phyloP scores from a whole-genome alignment of 1,140 invertebrate species.

The Agrypnia vestita region DNA sequence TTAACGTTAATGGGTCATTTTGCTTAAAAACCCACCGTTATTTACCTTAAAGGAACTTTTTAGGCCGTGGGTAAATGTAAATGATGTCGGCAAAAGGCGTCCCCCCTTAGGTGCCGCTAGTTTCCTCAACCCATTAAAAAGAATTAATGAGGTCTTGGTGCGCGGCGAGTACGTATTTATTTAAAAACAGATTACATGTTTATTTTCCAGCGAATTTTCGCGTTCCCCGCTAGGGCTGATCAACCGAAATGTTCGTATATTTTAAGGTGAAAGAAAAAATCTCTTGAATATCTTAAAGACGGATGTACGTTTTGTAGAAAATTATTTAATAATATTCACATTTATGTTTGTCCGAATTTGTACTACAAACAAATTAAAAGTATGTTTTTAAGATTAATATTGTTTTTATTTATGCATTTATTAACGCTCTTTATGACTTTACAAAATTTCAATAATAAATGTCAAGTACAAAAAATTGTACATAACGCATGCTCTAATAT shows the following conservation, averaged over 20 bases:
- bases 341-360: too few relatives aligned
- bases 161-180: conserved; percentile 51
- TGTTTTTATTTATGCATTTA: too few relatives aligned
- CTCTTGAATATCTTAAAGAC: too few relatives aligned
- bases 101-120: neutral
- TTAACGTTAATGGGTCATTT: conserved; percentile 44
- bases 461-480: too few relatives aligned
- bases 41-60: conserved; percentile 36
- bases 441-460: too few relatives aligned
- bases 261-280: too few relatives aligned
- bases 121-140: conserved; percentile 46
- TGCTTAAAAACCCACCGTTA: conserved; percentile 40
- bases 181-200: conserved; percentile 58
- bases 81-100: conserved; percentile 21
- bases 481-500: too few relatives aligned
- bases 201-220: conserved; percentile 39
- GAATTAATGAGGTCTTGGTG: conserved; percentile 56
- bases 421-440: too few relatives aligned
- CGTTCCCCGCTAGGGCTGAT: neutral
- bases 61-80: conserved; percentile 23
- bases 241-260: neutral
- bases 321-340: too few relatives aligned
- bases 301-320: too few relatives aligned
- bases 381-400: too few relatives aligned
- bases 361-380: too few relatives aligned